Evolutionary conservation across 2,888 invertebrate genomes (phyloP).

Genomic region (Rhodophaea formosa): DNA sequence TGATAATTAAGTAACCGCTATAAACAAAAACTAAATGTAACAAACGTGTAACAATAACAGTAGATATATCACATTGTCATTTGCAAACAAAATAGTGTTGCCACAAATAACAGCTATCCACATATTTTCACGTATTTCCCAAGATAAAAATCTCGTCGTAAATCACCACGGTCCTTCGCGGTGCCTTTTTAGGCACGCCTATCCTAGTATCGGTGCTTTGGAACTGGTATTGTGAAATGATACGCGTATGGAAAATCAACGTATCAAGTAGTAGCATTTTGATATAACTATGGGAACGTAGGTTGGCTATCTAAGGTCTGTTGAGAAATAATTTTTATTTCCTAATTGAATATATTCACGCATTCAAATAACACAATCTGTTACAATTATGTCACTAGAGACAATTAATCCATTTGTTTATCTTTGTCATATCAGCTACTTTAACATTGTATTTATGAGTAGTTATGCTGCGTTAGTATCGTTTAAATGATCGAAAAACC

Average conservation of each 20-base stretch:
- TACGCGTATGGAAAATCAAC: slow-evolving; percentile 5
- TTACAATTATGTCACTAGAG: too few relatives aligned
- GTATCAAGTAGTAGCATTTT: slow-evolving; percentile 7
- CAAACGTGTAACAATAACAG: background rate
- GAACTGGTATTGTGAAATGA: slow-evolving; percentile 25
- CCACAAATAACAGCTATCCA: background rate
- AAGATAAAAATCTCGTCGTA: slow-evolving; percentile 25
- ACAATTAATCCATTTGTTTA: too few relatives aligned
- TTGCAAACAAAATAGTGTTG: background rate
- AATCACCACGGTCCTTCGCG: slow-evolving; percentile 46
- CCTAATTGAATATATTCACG: background rate
- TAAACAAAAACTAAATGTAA: too few relatives aligned
- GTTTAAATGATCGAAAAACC: too few relatives aligned
- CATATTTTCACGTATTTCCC: slow-evolving; percentile 12
- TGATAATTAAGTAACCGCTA: too few relatives aligned
- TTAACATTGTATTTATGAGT: too few relatives aligned
- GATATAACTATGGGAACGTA: slow-evolving; percentile 23
- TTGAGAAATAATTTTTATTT: background rate
- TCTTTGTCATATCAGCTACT: too few relatives aligned
- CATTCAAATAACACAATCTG: too few relatives aligned
- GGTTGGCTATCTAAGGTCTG: background rate
- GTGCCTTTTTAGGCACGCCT: slow-evolving; percentile 46
- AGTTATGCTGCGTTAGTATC: too few relatives aligned
- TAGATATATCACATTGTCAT: background rate
- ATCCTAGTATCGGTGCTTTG: slow-evolving; percentile 23